phyloP scores from a whole-genome alignment of 2,888 invertebrate genomes.

The Hartigia nigra region DNA sequence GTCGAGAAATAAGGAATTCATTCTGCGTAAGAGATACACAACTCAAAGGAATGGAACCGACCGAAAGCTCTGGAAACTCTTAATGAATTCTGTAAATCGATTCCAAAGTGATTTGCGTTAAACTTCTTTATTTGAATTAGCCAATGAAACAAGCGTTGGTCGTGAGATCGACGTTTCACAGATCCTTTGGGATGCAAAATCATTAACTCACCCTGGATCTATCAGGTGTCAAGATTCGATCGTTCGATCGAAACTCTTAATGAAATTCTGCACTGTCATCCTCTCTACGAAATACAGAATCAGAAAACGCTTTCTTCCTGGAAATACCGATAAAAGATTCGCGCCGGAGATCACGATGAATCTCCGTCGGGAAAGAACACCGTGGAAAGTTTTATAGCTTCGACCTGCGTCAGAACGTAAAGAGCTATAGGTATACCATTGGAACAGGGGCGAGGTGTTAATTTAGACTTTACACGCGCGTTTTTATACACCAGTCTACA shows the following conservation, averaged over 20 bases:
- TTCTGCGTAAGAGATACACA: background rate
- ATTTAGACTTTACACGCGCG: background rate
- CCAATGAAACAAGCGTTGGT: background rate
- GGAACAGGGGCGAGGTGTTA: background rate
- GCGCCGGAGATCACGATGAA: background rate
- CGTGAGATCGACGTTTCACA: background rate
- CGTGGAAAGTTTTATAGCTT: background rate
- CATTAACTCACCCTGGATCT: background rate
- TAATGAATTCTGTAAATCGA: slow-evolving; percentile 6
- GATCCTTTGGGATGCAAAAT: background rate
- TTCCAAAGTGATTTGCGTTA: background rate
- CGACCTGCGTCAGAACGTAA: background rate
- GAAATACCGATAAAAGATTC: background rate
- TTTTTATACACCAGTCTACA: too few species aligned
- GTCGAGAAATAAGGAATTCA: background rate
- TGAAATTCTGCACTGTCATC: background rate
- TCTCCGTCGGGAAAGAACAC: background rate
- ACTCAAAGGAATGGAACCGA: background rate
- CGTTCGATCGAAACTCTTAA: background rate
- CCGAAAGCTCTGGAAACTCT: background rate
- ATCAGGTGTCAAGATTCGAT: background rate
- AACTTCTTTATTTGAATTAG: background rate
- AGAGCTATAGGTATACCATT: background rate
- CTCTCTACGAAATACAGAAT: background rate
- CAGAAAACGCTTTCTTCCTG: background rate